Base-by-base conservation (phyloP, 2,113 vertebrate genomes). In the Gallinago undulata region DNA sequence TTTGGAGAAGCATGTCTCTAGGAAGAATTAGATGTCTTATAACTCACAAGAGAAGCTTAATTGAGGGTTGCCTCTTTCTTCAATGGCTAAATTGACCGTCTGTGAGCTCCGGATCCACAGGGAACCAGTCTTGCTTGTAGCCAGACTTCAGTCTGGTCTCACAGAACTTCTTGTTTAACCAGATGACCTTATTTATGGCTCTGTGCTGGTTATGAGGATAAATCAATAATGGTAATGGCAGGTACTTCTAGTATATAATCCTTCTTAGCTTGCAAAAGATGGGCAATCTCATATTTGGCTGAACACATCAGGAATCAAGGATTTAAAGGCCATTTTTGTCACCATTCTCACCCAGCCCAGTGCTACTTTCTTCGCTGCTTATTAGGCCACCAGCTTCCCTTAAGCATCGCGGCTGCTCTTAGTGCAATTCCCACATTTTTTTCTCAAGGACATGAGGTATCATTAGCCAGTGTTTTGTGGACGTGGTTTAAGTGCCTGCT, bases 361-460 rank as follows among this genome's bases (percentile, higher is more conserved):
- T 30, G 25, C 8, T 69, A 43, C 13, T 90, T 87, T 69, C 11
- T 5, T 35, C 6, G 11, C 15, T 53, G 16, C 22, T 59, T 23
- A 14, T 59, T 62, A 55, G 15, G 35, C 19, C 39, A 64, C 9
- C 45, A 35, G 4, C 45, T 84, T 84, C n/a, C 15, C 31, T 45
- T 56, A 39, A 70, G 25, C 1, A 0, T 50, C 2, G 2, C 27
- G 24, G 31, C 50, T 80, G 41, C 21, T 43, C 1, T 75, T 90
- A 25, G 2, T 45, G 24, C 0, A 1, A 43, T 75, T 87, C 15
- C 23, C 18, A 15, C 0, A 0, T 41, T 16, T 68, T 74, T 78
- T 53, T 25, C 43, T 74, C 12, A 19, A 31, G 47, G n/a, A 56
- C 45, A 6, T 0, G 2, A 5, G 33, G 9, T 84, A 19, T n/a